Base-by-base conservation (phyloP, 2,888 invertebrate species). In the Coremacera marginata region DNA sequence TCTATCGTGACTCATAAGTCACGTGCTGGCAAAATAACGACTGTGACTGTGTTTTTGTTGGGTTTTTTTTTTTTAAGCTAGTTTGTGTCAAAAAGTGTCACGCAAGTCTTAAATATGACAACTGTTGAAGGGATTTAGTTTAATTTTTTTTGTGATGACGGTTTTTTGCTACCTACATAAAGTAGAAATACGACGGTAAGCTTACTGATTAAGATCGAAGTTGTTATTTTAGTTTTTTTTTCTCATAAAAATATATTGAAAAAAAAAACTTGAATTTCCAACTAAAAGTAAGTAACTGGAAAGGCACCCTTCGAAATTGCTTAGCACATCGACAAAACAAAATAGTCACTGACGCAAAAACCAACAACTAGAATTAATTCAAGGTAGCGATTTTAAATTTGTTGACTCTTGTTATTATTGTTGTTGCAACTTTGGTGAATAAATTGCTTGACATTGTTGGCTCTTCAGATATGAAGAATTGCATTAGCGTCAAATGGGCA, bases 11-110 rank as follows among this genome's bases (percentile, higher is more conserved):
- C 68, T 51, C 68, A 68, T 68, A 68, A 68, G 68, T 68, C 68
- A 68, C 68, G 68, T 68, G 68, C 68, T 68, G 19, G 67, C 67
- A 22, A 44, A 25, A 5, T 22, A 4, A 9, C 8, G 68, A 51
- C 51, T 68, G 68, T 51, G 27, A 68, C 51, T 51, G 22, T 8
- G 34, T 34, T 63, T n/a, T 63, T 27, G 14, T 44, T 44, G 11
- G 44, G 44, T 19, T 52, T 70, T 51, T 25, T 27, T 52, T 25
- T 55, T 9, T 71, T 7, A 19, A 52, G 65, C 34, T 55, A 67
- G 65, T 74, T 74, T 67, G 74, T 67, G 74, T 74, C 74, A 67
- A 27, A 74, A 74, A 67, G 5, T 74, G 74, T 74, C 74, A 74
- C 74, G 74, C 25, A 52, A 7, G 55, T 44, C 63, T 63, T 51